Evolutionary conservation across 64 coral and sea anemone species (phyloP), one percentile per base, ranked within the genome.

Genomic region (Platygyra sinensis): DNA sequence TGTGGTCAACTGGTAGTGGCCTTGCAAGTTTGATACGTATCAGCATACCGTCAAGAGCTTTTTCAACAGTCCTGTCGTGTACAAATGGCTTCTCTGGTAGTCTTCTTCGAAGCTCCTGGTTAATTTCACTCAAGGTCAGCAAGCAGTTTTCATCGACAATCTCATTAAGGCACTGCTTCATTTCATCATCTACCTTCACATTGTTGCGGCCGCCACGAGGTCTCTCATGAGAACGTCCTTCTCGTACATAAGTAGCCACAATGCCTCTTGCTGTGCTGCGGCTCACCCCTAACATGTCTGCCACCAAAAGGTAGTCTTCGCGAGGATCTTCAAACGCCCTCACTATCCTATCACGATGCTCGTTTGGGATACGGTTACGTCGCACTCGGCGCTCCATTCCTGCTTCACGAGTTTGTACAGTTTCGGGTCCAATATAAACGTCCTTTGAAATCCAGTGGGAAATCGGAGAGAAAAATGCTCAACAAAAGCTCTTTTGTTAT

Each of bases 31-130:
- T 71, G 24, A 30, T 20, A 42, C 59, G 6, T 61, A 75, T 30
- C 52, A 88, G 86, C 86, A 88, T 59, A 54, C 86, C 86, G 73
- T 88, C 86, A 30, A 88, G 86, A 27, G 73, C 73, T 71, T 71
- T 84, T 42, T 24, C 85, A 65, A 55, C 67, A 5, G 69, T 74
- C 30, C 85, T 55, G 85, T 88, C 71, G 73, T 86, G 83, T 49
- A 86, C 55, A 30, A 75, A 55, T 60, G 72, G 72, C 67, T 86
- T 83, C 17, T 5, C 32, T 22, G 46, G 83, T 2, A 73, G 31
- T 72, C 83, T 36, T 86, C 28, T 29, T 55, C 83, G 30, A 52
- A 86, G 67, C 86, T 88, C 72, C 16, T 51, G 86, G 86, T 88
- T 88, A 30, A 88, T 86, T 71, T 86, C 61, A 7, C 8, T 30